Percentiles rank a stretch among this genome's conserved stretches.
These are phyloP conservation scores for Ectemnius lituratus DNA, from an alignment of 2,888 invertebrate genomes.

Conservation along the genomic window DNA sequence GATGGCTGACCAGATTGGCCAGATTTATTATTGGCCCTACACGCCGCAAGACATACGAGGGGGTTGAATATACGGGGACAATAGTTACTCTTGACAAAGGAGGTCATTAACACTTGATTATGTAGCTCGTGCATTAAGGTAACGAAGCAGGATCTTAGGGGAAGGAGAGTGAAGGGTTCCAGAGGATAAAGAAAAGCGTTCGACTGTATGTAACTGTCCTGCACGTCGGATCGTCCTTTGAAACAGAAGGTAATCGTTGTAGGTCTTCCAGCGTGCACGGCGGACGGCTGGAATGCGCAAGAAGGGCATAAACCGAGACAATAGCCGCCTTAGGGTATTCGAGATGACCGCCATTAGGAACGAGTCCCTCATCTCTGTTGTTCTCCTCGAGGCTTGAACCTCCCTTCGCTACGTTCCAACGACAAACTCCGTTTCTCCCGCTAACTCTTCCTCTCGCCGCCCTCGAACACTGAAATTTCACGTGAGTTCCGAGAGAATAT, in stretches of 20 bases:
- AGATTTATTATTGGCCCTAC: too few relatives aligned
- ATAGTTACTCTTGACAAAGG: slow-evolving; percentile 21
- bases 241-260: slow-evolving; percentile 41
- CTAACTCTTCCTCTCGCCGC: too few relatives aligned
- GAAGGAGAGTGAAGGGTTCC: slow-evolving; percentile 12
- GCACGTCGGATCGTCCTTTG: slow-evolving; percentile 42
- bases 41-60: slow-evolving; percentile 1
- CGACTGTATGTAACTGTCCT: slow-evolving; percentile 20
- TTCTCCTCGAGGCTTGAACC: slow-evolving; percentile 30
- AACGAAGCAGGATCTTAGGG: slow-evolving; percentile 40
- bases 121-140: slow-evolving; percentile 35
- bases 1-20: too few relatives aligned
- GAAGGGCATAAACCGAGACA: slow-evolving; percentile 71
- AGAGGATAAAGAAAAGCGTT: neutral
- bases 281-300: slow-evolving; percentile 47
- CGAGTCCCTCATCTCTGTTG: slow-evolving; percentile 51
- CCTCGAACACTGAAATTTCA: slow-evolving; percentile 42
- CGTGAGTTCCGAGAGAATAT: slow-evolving; percentile 9
- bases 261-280: slow-evolving; percentile 39
- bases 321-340: slow-evolving; percentile 68
- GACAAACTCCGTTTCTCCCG: too few relatives aligned
- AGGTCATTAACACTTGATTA: slow-evolving; percentile 38
- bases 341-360: slow-evolving; percentile 66
- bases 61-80: neutral
- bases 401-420: slow-evolving; percentile 1